phyloP scores from a whole-genome alignment of 2,113 vertebrate genomes.

The Erinaceus europaeus region DNA sequence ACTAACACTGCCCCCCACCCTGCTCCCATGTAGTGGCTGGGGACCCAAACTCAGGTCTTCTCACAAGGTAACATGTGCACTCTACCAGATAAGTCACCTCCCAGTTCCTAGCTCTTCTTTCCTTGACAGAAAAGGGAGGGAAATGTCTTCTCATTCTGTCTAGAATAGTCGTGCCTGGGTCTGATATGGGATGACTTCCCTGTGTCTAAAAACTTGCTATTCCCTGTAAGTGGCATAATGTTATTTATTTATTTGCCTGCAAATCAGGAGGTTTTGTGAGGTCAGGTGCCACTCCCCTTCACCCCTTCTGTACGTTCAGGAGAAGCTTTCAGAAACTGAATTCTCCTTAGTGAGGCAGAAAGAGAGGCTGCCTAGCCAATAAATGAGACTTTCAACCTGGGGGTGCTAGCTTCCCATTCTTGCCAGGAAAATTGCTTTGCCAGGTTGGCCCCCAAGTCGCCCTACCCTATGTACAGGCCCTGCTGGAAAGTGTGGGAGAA shows the following conservation, averaged over 20 bases:
- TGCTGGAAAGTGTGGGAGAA: background rate
- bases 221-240: background rate
- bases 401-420: no score
- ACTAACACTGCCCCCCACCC: no score
- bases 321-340: background rate
- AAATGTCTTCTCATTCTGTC: no score
- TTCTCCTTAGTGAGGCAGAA: background rate
- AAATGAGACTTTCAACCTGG: no score
- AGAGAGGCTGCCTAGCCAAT: background rate
- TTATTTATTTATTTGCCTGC: background rate
- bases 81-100: no score
- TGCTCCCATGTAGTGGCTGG: no score
- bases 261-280: background rate
- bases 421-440: background rate
- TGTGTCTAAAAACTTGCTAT: constrained; percentile 25
- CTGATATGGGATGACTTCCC: background rate
- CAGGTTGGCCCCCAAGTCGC: background rate
- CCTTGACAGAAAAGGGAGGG: no score
- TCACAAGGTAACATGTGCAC: no score
- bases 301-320: background rate
- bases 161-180: background rate
- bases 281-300: background rate
- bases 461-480: background rate
- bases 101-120: no score
- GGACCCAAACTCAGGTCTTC: no score